phyloP scores from a whole-genome alignment of 2,888 invertebrate species.

The Tricholauxania praeusta region DNA sequence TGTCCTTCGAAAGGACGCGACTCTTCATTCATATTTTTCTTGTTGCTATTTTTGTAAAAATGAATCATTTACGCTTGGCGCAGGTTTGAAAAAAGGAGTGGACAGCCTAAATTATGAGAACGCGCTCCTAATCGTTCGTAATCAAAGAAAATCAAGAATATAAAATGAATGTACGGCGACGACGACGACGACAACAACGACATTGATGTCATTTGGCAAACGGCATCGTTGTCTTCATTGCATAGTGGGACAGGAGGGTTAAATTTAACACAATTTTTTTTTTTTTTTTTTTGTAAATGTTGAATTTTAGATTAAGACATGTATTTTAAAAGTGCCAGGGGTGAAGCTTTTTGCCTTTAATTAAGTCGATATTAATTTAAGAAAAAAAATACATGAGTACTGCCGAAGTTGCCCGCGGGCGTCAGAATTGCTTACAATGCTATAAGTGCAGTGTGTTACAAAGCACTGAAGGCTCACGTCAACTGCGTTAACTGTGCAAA shows the following conservation, averaged over 20 bases:
- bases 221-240: neutral
- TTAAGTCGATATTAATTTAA: too few relatives aligned
- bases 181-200: neutral
- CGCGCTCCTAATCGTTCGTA: neutral
- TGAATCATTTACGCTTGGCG: neutral
- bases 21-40: neutral
- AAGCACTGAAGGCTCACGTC: too few relatives aligned
- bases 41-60: neutral
- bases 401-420: too few relatives aligned
- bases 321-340: too few relatives aligned
- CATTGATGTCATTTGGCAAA: neutral
- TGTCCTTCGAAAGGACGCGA: conserved; percentile 32
- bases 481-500: too few relatives aligned
- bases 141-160: neutral
- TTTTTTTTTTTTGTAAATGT: neutral
- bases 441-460: too few relatives aligned
- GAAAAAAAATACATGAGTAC: too few relatives aligned
- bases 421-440: too few relatives aligned
- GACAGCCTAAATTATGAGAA: neutral
- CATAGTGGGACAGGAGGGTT: neutral
- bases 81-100: too few relatives aligned
- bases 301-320: neutral
- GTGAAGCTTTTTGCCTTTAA: too few relatives aligned
- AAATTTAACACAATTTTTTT: neutral
- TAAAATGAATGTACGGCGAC: neutral